These are phyloP conservation scores for Atrina japonica DNA, from an alignment of 2,888 invertebrate species.

Conservation along the genomic window DNA sequence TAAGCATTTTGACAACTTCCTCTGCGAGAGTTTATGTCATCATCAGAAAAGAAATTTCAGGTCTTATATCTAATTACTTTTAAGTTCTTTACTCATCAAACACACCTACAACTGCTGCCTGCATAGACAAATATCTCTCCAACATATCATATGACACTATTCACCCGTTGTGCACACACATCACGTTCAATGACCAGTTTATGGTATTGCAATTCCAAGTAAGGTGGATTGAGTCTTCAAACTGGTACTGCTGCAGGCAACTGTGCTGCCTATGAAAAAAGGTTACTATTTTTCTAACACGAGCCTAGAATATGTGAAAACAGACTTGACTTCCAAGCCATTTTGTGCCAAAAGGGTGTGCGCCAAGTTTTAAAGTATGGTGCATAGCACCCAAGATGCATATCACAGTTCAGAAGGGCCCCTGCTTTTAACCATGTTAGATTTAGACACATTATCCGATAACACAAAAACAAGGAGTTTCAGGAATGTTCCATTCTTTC, in stretches of 20 bases:
- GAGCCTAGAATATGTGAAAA: slow-evolving; percentile 20
- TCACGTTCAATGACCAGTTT: slow-evolving; percentile 33
- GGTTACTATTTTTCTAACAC: slow-evolving; percentile 21
- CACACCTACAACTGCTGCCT: slow-evolving; percentile 21
- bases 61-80: slow-evolving; percentile 20
- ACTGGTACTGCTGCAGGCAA: slow-evolving; percentile 18
- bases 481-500: slow-evolving; percentile 13
- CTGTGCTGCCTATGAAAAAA: slow-evolving; percentile 23
- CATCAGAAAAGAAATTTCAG: slow-evolving; percentile 14
- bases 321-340: slow-evolving; percentile 16
- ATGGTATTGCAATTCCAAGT: slow-evolving; percentile 26
- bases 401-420: neutral
- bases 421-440: slow-evolving; percentile 26
- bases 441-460: slow-evolving; percentile 20
- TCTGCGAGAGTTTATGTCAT: slow-evolving; percentile 26
- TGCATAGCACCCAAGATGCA: slow-evolving; percentile 22
- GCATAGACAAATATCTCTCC: slow-evolving; percentile 24
- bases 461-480: neutral
- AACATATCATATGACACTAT: slow-evolving; percentile 35
- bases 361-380: slow-evolving; percentile 40
- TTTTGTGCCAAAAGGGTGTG: too few species aligned
- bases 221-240: slow-evolving; percentile 27
- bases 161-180: slow-evolving; percentile 30
- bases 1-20: slow-evolving; percentile 18
- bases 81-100: slow-evolving; percentile 2